phyloP scores from a whole-genome alignment of 2,113 vertebrate species.

The Alectura lathami region DNA sequence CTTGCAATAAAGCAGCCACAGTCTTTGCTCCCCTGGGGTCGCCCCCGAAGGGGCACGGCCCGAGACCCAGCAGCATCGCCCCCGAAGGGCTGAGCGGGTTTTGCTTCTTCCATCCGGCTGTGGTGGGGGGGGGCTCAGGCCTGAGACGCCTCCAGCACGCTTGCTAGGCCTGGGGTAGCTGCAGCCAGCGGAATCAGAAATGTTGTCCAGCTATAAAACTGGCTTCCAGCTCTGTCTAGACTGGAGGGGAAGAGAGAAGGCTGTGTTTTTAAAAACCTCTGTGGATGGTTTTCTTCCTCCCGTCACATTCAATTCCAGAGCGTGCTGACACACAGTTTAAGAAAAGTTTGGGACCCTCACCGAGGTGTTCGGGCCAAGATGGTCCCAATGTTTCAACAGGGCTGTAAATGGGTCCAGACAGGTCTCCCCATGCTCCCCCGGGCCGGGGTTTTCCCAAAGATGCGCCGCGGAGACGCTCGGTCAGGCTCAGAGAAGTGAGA shows the following conservation, averaged over 20 bases:
- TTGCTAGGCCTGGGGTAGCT: not conserved
- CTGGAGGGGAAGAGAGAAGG: not conserved
- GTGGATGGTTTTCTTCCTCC: not conserved
- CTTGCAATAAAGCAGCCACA: not conserved
- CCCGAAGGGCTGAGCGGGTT: fast-evolving
- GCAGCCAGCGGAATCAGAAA: not conserved
- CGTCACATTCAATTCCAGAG: not conserved
- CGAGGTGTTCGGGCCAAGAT: not conserved
- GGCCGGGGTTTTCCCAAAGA: not conserved
- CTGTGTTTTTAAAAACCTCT: not conserved
- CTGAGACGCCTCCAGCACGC: not conserved
- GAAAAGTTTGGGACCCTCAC: not conserved
- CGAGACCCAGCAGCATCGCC: not conserved
- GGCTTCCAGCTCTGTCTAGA: conserved; percentile 18
- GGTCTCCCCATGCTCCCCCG: not conserved
- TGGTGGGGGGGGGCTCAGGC: fast-evolving
- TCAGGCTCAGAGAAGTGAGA: not conserved
- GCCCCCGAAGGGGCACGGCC: too few species aligned
- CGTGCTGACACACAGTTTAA: not conserved
- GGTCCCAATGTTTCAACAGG: not conserved
- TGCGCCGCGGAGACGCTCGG: not conserved
- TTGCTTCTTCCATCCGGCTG: not conserved
- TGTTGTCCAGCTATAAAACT: not conserved
- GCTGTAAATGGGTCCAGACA: not conserved
- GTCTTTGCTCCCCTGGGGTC: not conserved